These are phyloP conservation scores for Rhinogobius similis DNA, from an alignment of 2,113 vertebrate species.

Conservation along the genomic window DNA sequence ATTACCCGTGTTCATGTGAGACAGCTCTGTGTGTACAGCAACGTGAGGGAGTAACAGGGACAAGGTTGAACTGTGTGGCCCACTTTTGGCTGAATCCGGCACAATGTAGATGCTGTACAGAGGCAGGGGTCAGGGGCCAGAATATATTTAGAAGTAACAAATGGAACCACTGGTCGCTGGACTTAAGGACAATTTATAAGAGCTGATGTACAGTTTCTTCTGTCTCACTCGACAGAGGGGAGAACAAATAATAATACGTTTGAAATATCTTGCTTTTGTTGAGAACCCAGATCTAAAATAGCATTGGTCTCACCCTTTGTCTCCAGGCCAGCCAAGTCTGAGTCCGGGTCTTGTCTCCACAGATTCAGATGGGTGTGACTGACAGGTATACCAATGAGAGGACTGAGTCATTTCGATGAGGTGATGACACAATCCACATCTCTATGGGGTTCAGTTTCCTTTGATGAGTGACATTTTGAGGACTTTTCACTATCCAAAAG, in stretches of 20 bases:
- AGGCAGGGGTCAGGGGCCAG: slow-evolving; percentile 49
- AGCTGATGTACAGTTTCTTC: too few relatives aligned
- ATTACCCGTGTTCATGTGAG: slow-evolving; percentile 13
- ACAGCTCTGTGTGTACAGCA: slow-evolving; percentile 12
- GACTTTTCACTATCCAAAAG: too few relatives aligned
- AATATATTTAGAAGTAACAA: slow-evolving; percentile 57
- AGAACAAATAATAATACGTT: not conserved
- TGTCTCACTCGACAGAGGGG: not conserved
- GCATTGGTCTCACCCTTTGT: not conserved
- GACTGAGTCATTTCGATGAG: too few relatives aligned
- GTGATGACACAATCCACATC: too few relatives aligned
- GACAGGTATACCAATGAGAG: not conserved
- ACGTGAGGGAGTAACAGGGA: slow-evolving; percentile 29
- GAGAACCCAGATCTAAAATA: not conserved
- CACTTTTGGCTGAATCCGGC: slow-evolving; percentile 66
- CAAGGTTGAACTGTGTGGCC: slow-evolving; percentile 62
- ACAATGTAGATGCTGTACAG: slow-evolving; percentile 32
- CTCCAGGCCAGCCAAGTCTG: not conserved
- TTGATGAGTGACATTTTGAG: too few relatives aligned
- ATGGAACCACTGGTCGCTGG: slow-evolving; percentile 9
- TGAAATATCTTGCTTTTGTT: too few relatives aligned
- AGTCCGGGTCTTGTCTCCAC: too few relatives aligned
- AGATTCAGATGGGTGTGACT: not conserved
- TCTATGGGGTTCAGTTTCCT: too few relatives aligned
- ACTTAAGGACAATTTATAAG: not conserved